A percentile compares a stretch with the other conserved stretches of the same genome.
These are phyloP conservation scores for Myrmophylax atrothorax DNA, from an alignment of 2,113 vertebrate species.

Conservation along the genomic window DNA sequence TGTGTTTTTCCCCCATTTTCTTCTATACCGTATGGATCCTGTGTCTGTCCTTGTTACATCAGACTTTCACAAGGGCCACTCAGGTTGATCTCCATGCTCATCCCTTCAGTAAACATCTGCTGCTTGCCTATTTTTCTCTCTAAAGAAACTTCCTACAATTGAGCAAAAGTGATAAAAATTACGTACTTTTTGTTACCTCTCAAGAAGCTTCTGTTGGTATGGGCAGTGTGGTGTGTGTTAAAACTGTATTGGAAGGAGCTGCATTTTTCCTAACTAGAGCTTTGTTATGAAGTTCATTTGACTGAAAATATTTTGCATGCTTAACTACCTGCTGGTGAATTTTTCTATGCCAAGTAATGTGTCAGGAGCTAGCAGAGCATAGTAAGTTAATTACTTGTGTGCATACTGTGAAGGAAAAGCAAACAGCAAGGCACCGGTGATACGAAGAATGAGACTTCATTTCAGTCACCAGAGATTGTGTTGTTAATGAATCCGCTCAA, in stretches of 20 bases:
- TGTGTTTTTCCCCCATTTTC: background rate
- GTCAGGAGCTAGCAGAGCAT: slow-evolving; percentile 66
- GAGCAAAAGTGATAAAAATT: background rate
- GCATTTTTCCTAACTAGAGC: background rate
- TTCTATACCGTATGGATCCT: background rate
- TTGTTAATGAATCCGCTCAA: slow-evolving; percentile 66
- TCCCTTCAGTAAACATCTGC: background rate
- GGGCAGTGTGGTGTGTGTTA: background rate
- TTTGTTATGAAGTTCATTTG: slow-evolving; percentile 59
- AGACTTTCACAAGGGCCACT: background rate
- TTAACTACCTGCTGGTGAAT: slow-evolving; percentile 68
- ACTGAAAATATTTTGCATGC: slow-evolving; percentile 67
- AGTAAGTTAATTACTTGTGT: slow-evolving; percentile 75
- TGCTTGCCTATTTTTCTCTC: background rate
- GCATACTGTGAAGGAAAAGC: slow-evolving; percentile 65
- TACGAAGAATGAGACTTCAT: slow-evolving; percentile 60
- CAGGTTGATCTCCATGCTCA: background rate
- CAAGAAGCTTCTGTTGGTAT: background rate
- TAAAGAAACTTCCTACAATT: background rate
- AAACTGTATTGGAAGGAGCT: background rate
- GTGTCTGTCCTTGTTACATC: background rate
- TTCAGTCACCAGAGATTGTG: slow-evolving; percentile 59
- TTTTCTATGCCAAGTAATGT: slow-evolving; percentile 59
- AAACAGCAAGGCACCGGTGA: slow-evolving; percentile 57
- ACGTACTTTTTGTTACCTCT: background rate